Base-by-base conservation (phyloP, 2,888 invertebrate species). In the Leptopilina drosophilae region DNA sequence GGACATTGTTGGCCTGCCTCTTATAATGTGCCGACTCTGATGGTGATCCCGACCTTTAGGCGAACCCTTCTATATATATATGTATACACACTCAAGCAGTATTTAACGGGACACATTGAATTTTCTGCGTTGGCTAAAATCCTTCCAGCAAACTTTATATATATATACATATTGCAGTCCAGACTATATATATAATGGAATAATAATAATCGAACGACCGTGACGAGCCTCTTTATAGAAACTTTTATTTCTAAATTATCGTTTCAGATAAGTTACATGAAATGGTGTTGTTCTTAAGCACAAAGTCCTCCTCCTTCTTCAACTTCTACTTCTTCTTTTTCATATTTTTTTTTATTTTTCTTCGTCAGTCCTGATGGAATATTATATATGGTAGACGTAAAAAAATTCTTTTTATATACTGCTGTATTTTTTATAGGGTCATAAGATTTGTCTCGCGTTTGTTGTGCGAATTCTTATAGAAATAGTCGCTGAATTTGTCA, bases 81-180 rank as follows among this genome's bases (percentile, higher is more conserved):
- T 20, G 20, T 20, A 20, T 20, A 56, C 53, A 73, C 56, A 53
- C 56, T 53, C n/a, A 26, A 73, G 8, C 8, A 49, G 49, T 49
- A 49, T 49, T 73, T 73, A 73, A 73, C 53, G 73, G 73, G 73
- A 56, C 56, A 73, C 56, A 73, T 73, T 73, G 73, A 73, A 73
- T 73, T 73, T 73, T 56, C 73, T 20, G 42, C 42, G 33, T n/a
- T 33, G 73, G 56, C 73, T 73, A 53, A 73, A 73, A n/a, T 33
- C 56, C 49, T 14, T n/a, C 56, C n/a, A 33, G 53, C 33, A 73
- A 42, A 73, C 56, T 73, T 33, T 20, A 20, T 20, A 20, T 20
- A 20, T 73, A 73, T 73, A 73, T 5, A 33, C 5, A 33, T 33
- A 33, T 73, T 73, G 56, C 53, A 73, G 69, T 1, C 53, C 7